Conservation (phyloP, 2,888 invertebrate species). For the Gandaritis pyraliata region DNA sequence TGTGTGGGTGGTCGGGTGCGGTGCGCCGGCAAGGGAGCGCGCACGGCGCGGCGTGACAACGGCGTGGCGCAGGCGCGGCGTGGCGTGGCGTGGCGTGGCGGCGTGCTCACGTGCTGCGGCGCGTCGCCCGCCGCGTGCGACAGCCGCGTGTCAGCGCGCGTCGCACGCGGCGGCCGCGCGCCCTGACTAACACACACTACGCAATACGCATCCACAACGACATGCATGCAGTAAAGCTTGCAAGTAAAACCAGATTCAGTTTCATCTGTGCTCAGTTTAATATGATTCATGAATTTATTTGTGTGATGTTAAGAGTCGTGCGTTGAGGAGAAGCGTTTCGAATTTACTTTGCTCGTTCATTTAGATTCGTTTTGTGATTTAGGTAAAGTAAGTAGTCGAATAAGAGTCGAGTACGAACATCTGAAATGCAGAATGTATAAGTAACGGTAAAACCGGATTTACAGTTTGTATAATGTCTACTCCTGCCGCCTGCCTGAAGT, state of each 20-base stretch:
- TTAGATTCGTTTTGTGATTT: constrained; percentile 72
- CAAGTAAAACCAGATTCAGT: constrained; percentile 83
- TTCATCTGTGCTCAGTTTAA: constrained; percentile 83
- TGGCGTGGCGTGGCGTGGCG: constrained; percentile 39
- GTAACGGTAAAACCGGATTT: constrained; percentile 68
- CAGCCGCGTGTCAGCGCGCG: constrained; percentile 8
- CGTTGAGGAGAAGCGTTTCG: constrained; percentile 85
- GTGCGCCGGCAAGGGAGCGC: constrained; percentile 61
- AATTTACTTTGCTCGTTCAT: constrained; percentile 81
- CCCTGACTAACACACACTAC: constrained; percentile 70
- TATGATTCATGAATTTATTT: constrained; percentile 81
- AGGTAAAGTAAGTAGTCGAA: constrained; percentile 70
- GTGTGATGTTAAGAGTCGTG: constrained; percentile 84
- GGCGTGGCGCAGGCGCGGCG: constrained; percentile 41
- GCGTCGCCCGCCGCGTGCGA: constrained; percentile 43
- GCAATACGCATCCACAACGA: constrained; percentile 80
- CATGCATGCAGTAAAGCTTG: constrained; percentile 84
- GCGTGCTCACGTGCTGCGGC: constrained; percentile 44
- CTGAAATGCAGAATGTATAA: constrained; percentile 80
- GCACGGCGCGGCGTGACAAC: constrained; percentile 50
- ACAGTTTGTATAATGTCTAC: constrained; percentile 66
- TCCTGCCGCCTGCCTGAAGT: constrained; percentile 66
- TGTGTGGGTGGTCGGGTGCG: constrained; percentile 74
- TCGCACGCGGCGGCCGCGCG: constrained; percentile 43
- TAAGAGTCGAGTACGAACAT: constrained; percentile 78